Percentiles rank a stretch among this genome's conserved stretches.
These are phyloP conservation scores for Paratrypauchen microcephalus DNA, from an alignment of 2,797 vertebrate species.

Conservation along the genomic window DNA sequence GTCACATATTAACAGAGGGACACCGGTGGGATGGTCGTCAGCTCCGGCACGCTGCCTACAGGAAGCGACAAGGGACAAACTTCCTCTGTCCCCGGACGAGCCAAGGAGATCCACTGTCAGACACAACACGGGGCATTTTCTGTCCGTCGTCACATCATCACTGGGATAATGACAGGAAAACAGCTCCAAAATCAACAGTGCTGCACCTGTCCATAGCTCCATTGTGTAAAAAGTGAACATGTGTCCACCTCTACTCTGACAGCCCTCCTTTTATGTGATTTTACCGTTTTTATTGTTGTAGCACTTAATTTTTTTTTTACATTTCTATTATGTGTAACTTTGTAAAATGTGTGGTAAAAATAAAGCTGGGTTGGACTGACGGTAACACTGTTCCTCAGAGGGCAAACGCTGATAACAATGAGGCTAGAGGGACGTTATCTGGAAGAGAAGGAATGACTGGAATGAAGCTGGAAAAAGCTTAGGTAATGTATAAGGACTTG, in stretches of 20 bases:
- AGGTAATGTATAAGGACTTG: neutral
- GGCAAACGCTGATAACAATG: slow-evolving; percentile 23
- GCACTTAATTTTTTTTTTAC: too few species aligned
- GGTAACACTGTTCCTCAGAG: neutral
- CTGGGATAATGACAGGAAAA: slow-evolving; percentile 62
- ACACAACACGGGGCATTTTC: slow-evolving; percentile 61
- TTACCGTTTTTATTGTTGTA: too few species aligned
- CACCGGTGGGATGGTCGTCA: slow-evolving; percentile 32
- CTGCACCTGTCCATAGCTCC: slow-evolving; percentile 64
- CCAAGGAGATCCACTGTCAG: slow-evolving; percentile 49
- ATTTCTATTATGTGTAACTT: too few species aligned
- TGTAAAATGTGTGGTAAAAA: too few species aligned
- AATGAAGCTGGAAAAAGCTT: slow-evolving; percentile 12
- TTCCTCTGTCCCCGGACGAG: slow-evolving; percentile 50
- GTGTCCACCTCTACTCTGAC: slow-evolving; percentile 35
- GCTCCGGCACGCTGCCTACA: slow-evolving; percentile 39
- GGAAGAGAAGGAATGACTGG: slow-evolving; percentile 23
- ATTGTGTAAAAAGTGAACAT: slow-evolving; percentile 22
- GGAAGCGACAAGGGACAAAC: slow-evolving; percentile 59
- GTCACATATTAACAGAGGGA: slow-evolving; percentile 25
- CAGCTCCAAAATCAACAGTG: slow-evolving; percentile 39
- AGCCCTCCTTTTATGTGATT: too few species aligned
- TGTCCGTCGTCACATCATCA: slow-evolving; percentile 47
- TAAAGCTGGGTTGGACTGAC: too few species aligned
- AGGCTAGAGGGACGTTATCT: slow-evolving; percentile 24